Conservation (phyloP, 2,113 vertebrate genomes). For the Pimephales promelas region DNA sequence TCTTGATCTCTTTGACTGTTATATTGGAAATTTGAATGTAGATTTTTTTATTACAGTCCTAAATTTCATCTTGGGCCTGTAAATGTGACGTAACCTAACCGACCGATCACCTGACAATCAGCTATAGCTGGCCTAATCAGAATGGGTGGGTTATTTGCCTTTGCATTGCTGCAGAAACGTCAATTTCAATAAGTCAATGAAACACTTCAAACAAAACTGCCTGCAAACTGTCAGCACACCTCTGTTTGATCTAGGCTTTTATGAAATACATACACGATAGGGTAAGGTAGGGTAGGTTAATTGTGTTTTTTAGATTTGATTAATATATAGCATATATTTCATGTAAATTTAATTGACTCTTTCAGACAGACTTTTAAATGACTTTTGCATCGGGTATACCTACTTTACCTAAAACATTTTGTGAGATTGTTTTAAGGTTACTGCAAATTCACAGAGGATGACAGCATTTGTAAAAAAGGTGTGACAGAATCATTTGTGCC, state of each 20-base stretch:
- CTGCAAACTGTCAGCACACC: not conserved
- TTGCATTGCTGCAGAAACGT: not conserved
- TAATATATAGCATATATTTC: not conserved
- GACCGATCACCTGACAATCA: not conserved
- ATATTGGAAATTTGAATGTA: not conserved
- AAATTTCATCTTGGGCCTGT: not conserved
- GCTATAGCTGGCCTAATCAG: not conserved
- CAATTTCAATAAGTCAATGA: slow-evolving; percentile 22
- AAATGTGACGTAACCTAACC: not conserved
- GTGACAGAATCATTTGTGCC: not conserved
- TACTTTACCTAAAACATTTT: not conserved
- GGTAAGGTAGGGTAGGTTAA: not conserved
- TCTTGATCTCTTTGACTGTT: not conserved
- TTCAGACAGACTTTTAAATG: not conserved
- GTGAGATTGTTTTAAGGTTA: not conserved
- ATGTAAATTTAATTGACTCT: not conserved
- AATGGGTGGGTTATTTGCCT: slow-evolving; percentile 7
- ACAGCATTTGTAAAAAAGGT: not conserved
- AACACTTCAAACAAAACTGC: not conserved
- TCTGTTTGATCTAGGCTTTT: not conserved
- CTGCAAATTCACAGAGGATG: not conserved
- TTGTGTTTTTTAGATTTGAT: not conserved
- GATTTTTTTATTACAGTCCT: not conserved
- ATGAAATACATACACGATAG: not conserved
- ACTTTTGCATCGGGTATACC: not conserved